Evolutionary conservation across 2,797 vertebrate genomes (phyloP).

Genomic region (Phoeniculus purpureus): DNA sequence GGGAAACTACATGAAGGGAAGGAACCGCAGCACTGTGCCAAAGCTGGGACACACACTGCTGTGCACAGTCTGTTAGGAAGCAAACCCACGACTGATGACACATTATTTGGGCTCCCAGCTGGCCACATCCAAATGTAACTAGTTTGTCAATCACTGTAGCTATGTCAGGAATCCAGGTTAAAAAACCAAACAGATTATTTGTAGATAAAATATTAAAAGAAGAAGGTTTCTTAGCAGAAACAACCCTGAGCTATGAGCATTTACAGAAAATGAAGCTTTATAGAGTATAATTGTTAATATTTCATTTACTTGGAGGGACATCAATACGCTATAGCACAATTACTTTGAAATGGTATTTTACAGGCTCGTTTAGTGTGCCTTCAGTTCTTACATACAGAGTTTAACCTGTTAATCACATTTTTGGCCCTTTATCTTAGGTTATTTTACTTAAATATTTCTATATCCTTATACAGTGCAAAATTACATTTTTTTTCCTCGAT

Average conservation of each 20-base stretch:
- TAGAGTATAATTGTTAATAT: background rate
- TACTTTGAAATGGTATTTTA: background rate
- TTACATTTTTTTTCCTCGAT: accelerated
- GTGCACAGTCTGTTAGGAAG: background rate
- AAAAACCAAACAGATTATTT: background rate
- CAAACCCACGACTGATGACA: background rate
- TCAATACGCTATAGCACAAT: background rate
- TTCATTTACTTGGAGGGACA: background rate
- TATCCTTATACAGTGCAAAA: background rate
- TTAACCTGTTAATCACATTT: background rate
- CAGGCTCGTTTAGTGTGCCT: background rate
- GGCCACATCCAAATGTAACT: background rate
- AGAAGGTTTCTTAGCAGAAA: background rate
- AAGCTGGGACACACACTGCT: background rate
- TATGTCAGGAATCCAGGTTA: background rate
- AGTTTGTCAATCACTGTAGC: background rate
- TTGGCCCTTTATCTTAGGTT: background rate
- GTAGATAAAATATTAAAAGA: background rate
- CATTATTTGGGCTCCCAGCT: background rate
- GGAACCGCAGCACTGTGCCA: background rate
- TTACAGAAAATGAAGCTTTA: background rate
- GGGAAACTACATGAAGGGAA: background rate
- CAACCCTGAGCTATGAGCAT: background rate
- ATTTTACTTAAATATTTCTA: background rate
- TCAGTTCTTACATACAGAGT: background rate